phyloP scores from a whole-genome alignment of 1,140 invertebrate species.

The Philotrypesis tridentata region DNA sequence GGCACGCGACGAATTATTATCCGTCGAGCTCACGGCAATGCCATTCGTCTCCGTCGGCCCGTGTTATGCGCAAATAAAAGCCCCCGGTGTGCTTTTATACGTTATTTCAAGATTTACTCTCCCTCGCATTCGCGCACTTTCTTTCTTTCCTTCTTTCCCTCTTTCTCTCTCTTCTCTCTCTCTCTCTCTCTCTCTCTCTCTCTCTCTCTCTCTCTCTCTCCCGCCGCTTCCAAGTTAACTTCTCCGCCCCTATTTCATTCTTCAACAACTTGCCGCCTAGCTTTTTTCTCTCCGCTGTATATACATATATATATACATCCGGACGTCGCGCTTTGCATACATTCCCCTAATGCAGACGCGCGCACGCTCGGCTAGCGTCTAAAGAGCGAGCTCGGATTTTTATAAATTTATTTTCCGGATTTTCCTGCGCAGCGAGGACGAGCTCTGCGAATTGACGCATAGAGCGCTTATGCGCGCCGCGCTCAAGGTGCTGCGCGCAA shows the following conservation, averaged over 20 bases:
- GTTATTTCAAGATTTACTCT: constrained; percentile 44
- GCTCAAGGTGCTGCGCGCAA: background rate
- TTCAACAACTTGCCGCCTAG: constrained; percentile 12
- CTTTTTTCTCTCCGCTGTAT: background rate
- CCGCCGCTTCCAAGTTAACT: constrained; percentile 5
- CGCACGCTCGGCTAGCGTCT: background rate
- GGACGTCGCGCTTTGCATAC: background rate
- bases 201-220: background rate
- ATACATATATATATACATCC: too few relatives aligned
- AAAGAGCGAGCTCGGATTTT: background rate
- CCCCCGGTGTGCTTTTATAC: constrained; percentile 2
- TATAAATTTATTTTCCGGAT: background rate
- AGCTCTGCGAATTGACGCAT: background rate
- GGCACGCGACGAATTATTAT: constrained; percentile 21
- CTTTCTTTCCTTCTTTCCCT: too few relatives aligned
- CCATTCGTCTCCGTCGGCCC: constrained; percentile 31
- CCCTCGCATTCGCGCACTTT: background rate
- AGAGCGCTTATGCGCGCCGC: too few relatives aligned
- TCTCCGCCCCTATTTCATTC: constrained; percentile 10
- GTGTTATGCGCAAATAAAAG: constrained; percentile 40
- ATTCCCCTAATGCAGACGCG: background rate
- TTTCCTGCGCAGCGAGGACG: background rate
- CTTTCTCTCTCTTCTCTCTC: too few relatives aligned
- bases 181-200: constrained; percentile 1
- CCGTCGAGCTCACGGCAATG: constrained; percentile 4